A percentile compares a stretch with the other conserved stretches of the same genome.
These are phyloP conservation scores for Archips xylosteana DNA, from an alignment of 2,888 invertebrate species.

Conservation along the genomic window DNA sequence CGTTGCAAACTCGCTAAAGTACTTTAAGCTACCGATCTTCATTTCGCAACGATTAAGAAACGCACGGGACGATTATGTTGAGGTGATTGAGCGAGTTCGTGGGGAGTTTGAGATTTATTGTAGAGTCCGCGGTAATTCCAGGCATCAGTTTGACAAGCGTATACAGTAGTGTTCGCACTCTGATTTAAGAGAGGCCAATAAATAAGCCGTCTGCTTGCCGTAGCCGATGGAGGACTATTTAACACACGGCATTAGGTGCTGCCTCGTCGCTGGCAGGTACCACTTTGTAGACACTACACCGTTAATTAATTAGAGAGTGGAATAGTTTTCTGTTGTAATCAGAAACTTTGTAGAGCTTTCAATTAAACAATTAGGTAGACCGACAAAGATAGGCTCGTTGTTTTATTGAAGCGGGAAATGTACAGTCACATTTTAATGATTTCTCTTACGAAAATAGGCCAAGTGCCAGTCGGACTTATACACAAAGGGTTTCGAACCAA, in stretches of 20 bases:
- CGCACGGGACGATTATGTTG: slow-evolving; percentile 12
- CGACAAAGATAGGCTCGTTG: neutral
- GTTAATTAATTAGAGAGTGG: slow-evolving; percentile 18
- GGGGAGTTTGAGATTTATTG: slow-evolving; percentile 23
- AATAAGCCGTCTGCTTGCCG: slow-evolving; percentile 20
- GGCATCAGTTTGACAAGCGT: slow-evolving; percentile 36
- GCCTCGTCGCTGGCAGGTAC: slow-evolving; percentile 13
- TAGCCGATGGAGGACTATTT: slow-evolving; percentile 25
- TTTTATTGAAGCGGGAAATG: neutral
- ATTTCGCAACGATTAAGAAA: slow-evolving; percentile 12
- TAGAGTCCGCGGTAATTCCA: slow-evolving; percentile 25
- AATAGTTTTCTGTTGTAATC: neutral
- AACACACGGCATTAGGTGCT: slow-evolving; percentile 17
- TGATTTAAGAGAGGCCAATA: slow-evolving; percentile 40
- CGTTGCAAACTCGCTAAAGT: slow-evolving; percentile 29
- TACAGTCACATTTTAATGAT: neutral
- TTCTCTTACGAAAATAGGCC: too few relatives aligned
- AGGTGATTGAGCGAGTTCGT: slow-evolving; percentile 22
- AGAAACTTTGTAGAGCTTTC: slow-evolving; percentile 1
- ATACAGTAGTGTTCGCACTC: slow-evolving; percentile 31
- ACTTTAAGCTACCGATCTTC: slow-evolving; percentile 7
- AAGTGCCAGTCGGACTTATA: too few relatives aligned
- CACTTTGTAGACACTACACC: slow-evolving; percentile 16
- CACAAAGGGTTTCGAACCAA: too few relatives aligned
- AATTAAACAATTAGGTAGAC: neutral